Evolutionary conservation across 2,113 vertebrate species (phyloP).

Genomic region (Marmota monax): DNA sequence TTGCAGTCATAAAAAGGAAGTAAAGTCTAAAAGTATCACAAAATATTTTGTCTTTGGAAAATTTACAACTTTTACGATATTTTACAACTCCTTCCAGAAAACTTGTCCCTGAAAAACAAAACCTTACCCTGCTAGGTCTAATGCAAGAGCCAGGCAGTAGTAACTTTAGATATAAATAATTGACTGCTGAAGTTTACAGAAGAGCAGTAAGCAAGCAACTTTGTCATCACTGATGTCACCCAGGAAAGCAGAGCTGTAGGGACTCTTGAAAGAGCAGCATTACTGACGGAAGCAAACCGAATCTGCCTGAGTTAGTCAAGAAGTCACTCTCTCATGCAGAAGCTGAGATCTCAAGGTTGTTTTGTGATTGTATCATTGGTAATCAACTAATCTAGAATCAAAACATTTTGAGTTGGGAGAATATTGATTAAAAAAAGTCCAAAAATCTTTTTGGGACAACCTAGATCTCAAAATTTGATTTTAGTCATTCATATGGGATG

Average conservation of each 20-base stretch:
- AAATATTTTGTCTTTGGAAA: neutral
- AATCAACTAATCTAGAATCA: neutral
- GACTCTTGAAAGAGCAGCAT: neutral
- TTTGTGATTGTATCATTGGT: neutral
- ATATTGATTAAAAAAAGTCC: neutral
- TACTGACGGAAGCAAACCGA: neutral
- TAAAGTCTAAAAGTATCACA: neutral
- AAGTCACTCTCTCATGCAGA: neutral
- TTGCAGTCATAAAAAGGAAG: neutral
- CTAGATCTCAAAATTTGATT: slow-evolving; percentile 1
- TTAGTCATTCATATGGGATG: neutral
- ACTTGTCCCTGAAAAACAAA: neutral
- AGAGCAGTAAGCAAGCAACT: neutral
- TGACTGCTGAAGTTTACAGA: neutral
- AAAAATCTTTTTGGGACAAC: neutral
- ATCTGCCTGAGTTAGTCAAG: neutral
- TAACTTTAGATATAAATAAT: neutral
- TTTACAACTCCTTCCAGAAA: neutral
- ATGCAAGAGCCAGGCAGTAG: neutral
- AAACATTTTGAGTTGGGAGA: neutral
- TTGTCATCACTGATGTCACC: no score
- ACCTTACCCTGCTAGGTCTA: neutral
- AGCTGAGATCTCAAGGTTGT: neutral
- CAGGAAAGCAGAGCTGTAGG: neutral
- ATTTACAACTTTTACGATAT: neutral